These are phyloP conservation scores for Chelonia mydas DNA, from an alignment of 2,797 vertebrate genomes.

Conservation along the genomic window DNA sequence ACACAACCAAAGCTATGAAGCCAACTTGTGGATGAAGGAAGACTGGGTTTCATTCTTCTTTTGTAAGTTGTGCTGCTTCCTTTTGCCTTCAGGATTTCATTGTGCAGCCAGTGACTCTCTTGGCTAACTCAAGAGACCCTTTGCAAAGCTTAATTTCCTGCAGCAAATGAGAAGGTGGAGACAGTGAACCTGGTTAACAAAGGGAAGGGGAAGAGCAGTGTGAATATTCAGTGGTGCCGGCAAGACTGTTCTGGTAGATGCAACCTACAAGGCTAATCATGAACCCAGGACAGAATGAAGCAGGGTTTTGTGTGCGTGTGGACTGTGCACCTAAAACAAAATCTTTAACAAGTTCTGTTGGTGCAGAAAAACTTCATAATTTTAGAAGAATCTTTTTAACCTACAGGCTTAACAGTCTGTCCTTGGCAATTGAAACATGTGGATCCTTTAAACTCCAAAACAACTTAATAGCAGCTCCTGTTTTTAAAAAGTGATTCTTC, in stretches of 20 bases:
- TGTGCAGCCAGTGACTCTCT: neutral
- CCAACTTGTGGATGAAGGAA: neutral
- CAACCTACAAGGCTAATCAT: neutral
- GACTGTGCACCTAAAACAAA: neutral
- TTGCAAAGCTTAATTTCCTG: neutral
- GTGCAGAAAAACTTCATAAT: neutral
- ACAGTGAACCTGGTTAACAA: slow-evolving; percentile 2
- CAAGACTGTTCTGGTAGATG: neutral
- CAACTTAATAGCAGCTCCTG: neutral
- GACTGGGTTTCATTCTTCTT: neutral
- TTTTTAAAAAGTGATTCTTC: neutral
- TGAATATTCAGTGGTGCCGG: neutral
- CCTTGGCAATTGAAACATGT: neutral
- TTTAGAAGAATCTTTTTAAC: neutral
- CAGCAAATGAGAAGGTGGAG: slow-evolving; percentile 21
- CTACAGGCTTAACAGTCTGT: neutral
- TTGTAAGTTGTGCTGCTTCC: neutral
- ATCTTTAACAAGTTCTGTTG: neutral
- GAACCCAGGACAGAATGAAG: neutral
- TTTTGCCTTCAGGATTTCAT: neutral
- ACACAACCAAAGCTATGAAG: neutral
- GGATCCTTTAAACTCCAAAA: neutral
- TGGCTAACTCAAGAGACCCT: neutral
- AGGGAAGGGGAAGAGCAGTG: neutral
- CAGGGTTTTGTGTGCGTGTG: neutral